Evolutionary conservation across 2,888 invertebrate species (phyloP).

Genomic region (Ditula angustiorana): DNA sequence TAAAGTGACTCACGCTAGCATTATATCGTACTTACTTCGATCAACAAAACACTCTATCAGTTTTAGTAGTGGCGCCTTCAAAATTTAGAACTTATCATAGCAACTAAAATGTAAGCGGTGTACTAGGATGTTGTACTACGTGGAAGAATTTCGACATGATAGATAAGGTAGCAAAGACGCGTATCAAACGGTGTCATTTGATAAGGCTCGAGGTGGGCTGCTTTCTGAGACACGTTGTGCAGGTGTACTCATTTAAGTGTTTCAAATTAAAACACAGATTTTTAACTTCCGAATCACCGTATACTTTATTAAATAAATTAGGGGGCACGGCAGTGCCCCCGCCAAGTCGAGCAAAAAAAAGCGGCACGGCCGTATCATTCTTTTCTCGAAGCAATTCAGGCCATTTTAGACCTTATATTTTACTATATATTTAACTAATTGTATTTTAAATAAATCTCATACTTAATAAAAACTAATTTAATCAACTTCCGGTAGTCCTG

Average conservation of each 20-base stretch:
- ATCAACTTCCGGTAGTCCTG: no score
- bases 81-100: neutral
- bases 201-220: constrained; percentile 76
- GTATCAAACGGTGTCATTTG: constrained; percentile 84
- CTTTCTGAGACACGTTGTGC: constrained; percentile 70
- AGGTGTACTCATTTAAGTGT: constrained; percentile 46
- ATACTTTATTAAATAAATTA: no score
- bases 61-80: neutral
- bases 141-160: constrained; percentile 83
- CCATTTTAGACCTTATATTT: no score
- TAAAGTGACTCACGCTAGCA: neutral
- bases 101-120: constrained; percentile 23
- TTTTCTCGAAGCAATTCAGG: no score
- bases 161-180: constrained; percentile 77
- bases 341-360: no score
- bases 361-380: no score
- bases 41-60: neutral
- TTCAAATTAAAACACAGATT: neutral
- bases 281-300: no score
- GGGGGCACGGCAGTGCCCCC: no score
- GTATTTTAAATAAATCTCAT: no score
- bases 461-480: no score
- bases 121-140: constrained; percentile 65
- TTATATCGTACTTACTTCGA: neutral
- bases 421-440: no score